Base-by-base conservation (phyloP, 2,797 vertebrate genomes). In the Bucorvus abyssinicus region DNA sequence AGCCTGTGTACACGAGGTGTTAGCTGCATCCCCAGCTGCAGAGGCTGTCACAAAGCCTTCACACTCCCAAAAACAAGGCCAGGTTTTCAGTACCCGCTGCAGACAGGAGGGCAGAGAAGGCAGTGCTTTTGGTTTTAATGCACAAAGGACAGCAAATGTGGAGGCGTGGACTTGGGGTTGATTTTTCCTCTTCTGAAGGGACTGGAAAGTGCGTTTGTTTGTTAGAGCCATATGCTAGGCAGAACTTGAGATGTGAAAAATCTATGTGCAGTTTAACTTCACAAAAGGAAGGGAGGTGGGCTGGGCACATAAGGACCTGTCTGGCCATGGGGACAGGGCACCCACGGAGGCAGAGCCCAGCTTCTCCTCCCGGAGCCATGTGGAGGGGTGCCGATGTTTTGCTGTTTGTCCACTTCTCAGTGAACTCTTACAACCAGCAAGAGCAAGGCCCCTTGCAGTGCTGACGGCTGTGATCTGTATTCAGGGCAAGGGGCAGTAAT, bases 321-420 rank as follows among this genome's bases (percentile, higher is more conserved):
- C 23, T 3, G 17, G 53, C 38, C 0, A 0, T 19, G 59, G n/a
- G 55, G 7, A 61, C 4, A 12, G 44, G 57, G 44, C 38, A 23
- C 2, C 6, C 2, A 1, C 1, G 0, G 14, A 27, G 60, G 64
- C 52, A 84, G 32, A 89, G 67, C 67, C 32, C 82, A 55, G 57
- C 57, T 82, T 49, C 26, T 78, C 53, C 10, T 5, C 34, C 13
- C 16, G 2, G 14, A 52, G 9, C 13, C 10, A 14, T 5, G 4
- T 1, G 29, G 45, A 40, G 27, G 10, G 27, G 3, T 64, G 50
- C 32, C 1, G 6, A 15, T 5, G 12, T 5, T 7, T 5, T 76
- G 32, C 24, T 9, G 0, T 38, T 67, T 14, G 12, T 24, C 20
- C 0, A 2, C 38, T n/a, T n/a, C 29, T 34, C 53, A 9, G 8